Percentiles rank a stretch among this genome's conserved stretches.
phyloP scores from a whole-genome alignment of 1,140 invertebrate genomes.

The Brachionus calyciflorus region DNA sequence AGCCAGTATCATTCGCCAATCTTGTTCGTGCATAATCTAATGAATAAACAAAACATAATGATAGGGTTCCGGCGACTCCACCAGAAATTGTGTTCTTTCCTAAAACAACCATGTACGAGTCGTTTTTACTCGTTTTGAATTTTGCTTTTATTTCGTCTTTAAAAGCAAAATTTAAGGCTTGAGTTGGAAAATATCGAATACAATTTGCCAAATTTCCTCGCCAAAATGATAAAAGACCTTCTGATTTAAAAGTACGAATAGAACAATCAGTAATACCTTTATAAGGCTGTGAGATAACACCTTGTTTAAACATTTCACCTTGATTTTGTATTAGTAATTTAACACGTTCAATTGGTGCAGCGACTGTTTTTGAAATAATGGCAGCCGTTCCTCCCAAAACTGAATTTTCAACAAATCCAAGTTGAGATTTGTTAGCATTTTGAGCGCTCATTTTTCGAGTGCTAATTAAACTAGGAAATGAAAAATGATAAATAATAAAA shows the following conservation, averaged over 20 bases:
- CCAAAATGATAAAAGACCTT: conserved; percentile 75
- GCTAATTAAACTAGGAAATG: too few relatives aligned
- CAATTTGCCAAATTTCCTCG: conserved; percentile 87
- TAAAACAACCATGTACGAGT: conserved; percentile 56
- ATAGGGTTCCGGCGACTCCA: conserved; percentile 86
- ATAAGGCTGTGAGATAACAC: conserved; percentile 58
- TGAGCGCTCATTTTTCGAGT: conserved; percentile 26
- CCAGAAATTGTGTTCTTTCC: conserved; percentile 76
- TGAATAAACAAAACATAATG: conserved; percentile 88
- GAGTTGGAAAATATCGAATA: conserved; percentile 81
- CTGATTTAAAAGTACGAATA: conserved; percentile 55
- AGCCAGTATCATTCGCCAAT: conserved; percentile 63
- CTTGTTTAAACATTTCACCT: conserved; percentile 60
- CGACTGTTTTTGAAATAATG: conserved; percentile 60
- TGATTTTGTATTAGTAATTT: conserved; percentile 74
- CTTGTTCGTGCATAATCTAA: conserved; percentile 90
- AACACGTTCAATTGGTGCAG: conserved; percentile 78
- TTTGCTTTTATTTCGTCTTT: conserved; percentile 79
- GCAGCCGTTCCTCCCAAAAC: conserved; percentile 60
- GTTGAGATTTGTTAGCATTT: neutral
- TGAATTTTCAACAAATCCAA: conserved; percentile 58
- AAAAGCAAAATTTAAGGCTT: conserved; percentile 91
- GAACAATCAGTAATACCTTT: conserved; percentile 61
- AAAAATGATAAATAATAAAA: too few relatives aligned
- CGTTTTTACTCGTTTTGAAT: conserved; percentile 55